phyloP scores from a whole-genome alignment of 2,888 invertebrate genomes.

The Latheticus oryzae region DNA sequence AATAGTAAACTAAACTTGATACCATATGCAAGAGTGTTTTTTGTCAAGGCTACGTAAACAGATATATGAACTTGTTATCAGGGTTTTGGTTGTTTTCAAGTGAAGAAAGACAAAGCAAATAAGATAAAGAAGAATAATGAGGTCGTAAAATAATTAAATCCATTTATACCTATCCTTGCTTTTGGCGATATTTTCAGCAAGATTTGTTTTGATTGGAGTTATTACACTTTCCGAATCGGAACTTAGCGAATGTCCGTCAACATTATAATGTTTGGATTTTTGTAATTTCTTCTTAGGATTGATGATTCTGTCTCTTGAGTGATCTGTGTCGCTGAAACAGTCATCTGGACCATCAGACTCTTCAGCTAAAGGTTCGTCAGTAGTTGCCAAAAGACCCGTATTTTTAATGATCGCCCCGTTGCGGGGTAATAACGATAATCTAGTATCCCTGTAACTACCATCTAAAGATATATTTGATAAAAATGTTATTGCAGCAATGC shows the following conservation, averaged over 20 bases:
- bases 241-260: constrained; percentile 71
- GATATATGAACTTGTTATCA: too few relatives aligned
- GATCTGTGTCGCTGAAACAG: constrained; percentile 58
- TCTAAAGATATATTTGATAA: constrained; percentile 95
- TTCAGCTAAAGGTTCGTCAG: constrained; percentile 56
- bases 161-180: constrained; percentile 27
- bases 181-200: constrained; percentile 53
- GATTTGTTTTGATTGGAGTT: constrained; percentile 72
- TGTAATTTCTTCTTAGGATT: constrained; percentile 50
- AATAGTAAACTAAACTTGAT: too few relatives aligned
- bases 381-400: constrained; percentile 46
- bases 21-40: too few relatives aligned
- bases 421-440: constrained; percentile 67
- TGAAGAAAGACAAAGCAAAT: constrained; percentile 15
- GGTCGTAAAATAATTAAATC: constrained; percentile 12
- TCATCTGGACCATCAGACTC: constrained; percentile 64
- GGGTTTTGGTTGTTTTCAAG: constrained; percentile 3
- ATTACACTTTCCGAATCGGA: constrained; percentile 80
- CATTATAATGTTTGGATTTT: constrained; percentile 46
- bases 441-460: constrained; percentile 84
- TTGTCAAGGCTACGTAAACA: constrained; percentile 10
- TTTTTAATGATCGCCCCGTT: constrained; percentile 62
- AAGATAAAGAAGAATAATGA: constrained; percentile 3
- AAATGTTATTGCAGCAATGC: constrained; percentile 93
- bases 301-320: constrained; percentile 41